Evolutionary conservation across 1,140 invertebrate genomes (phyloP).

Genomic region (Rhynchophorus ferrugineus): DNA sequence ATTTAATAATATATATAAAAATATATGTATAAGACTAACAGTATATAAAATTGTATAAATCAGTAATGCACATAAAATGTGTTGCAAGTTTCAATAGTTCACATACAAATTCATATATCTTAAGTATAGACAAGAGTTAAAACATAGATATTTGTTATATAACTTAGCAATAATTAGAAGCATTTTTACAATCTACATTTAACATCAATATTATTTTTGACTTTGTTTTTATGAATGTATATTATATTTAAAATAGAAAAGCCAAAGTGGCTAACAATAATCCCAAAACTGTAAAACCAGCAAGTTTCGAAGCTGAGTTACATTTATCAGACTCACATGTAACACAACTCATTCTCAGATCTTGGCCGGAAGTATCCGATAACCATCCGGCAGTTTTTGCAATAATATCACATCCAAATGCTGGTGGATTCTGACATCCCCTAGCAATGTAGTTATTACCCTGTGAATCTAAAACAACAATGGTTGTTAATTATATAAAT

Average conservation of each 20-base stretch:
- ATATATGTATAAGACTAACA: no score
- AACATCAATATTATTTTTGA: no score
- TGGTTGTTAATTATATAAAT: not conserved
- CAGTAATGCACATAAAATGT: no score
- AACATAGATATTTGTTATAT: no score
- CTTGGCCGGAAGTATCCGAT: constrained; percentile 13
- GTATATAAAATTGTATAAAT: no score
- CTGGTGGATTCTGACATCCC: constrained; percentile 33
- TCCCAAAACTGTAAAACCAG: constrained; percentile 24
- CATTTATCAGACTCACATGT: constrained; percentile 34
- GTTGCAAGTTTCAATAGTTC: no score
- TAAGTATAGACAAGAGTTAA: no score
- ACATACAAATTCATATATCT: no score
- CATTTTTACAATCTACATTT: no score
- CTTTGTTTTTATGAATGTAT: not conserved
- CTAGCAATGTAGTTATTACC: constrained; percentile 41
- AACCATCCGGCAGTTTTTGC: constrained; percentile 37
- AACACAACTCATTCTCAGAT: constrained; percentile 23
- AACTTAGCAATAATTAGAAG: no score
- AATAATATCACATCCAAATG: constrained; percentile 34
- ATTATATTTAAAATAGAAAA: constrained; percentile 36
- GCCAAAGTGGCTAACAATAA: constrained; percentile 14
- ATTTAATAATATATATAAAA: no score
- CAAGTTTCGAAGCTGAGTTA: constrained; percentile 30
- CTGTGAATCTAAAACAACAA: constrained; percentile 28